These are phyloP conservation scores for Pionites leucogaster DNA, from an alignment of 2,113 vertebrate species.

Conservation along the genomic window DNA sequence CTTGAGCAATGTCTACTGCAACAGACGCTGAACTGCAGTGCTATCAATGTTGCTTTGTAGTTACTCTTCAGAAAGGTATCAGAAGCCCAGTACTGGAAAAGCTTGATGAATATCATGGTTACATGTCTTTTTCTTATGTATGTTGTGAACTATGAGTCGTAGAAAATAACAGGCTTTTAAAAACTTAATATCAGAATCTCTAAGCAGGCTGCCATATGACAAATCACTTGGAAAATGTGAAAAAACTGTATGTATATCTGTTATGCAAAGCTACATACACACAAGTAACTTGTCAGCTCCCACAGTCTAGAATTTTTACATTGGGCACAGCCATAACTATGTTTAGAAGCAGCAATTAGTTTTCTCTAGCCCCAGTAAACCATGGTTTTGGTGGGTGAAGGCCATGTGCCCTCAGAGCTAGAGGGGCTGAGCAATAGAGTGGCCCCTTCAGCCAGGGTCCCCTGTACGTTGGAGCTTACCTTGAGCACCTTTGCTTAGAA, in stretches of 20 bases:
- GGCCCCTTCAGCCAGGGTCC: neutral
- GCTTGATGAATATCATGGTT: neutral
- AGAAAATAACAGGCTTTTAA: neutral
- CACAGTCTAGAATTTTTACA: neutral
- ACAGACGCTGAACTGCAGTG: neutral
- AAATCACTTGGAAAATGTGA: neutral
- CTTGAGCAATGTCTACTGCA: neutral
- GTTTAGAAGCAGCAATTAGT: neutral
- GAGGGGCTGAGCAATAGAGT: neutral
- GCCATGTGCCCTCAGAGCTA: accelerated
- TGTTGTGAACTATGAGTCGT: neutral
- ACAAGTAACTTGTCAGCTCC: neutral
- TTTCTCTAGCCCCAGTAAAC: neutral
- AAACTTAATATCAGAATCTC: neutral
- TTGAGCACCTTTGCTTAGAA: accelerated
- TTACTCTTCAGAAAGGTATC: neutral
- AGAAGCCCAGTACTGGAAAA: neutral
- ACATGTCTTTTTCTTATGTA: neutral
- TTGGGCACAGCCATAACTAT: neutral
- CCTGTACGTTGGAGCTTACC: accelerated
- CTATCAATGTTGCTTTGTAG: neutral
- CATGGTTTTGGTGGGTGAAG: neutral
- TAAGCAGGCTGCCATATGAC: neutral
- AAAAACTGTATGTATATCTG: neutral
- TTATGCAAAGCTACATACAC: neutral